Base-by-base conservation (phyloP, 2,888 invertebrate species). In the Colletes collaris region DNA sequence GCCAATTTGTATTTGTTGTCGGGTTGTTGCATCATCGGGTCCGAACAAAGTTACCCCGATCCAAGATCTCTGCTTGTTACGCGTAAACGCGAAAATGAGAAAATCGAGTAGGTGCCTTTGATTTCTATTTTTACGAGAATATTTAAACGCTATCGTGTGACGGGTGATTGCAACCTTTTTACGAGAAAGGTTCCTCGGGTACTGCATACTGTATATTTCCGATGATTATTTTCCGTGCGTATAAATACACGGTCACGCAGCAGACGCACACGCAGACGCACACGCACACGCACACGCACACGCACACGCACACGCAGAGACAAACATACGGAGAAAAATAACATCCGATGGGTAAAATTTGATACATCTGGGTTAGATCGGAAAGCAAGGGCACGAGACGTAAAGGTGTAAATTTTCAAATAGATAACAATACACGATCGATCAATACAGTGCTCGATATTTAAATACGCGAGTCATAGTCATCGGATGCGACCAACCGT, bases 301-400 rank as follows among this genome's bases (percentile, higher is more conserved):
- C 40, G 7, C 40, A 40, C 0, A 40, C 40, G 7, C 40, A 40
- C 0, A 40, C 40, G 7, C 40, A 0, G 6, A 7, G 3, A 4
- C 40, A 10, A 13, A 69, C 74, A 65, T 11, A 56, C 46, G 46
- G 16, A 64, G 50, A 16, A 59, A 64, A 19, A 40, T 37, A 53
- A 64, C 13, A 55, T 59, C 53, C 46, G n/a, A 27, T 13, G 63
- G 59, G 59, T 27, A 44, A n/a, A 53, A 55, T 44, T 62, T 72
- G 68, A 76, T 62, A 72, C 50, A 80, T 72, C 69, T 76, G 76
- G 76, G 72, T 73, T 58, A 69, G 63, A 68, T 62, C 65, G 55
- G 27, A 27, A 40, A 68, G 66, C 64, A 74, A 56, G 81, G 65
- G 68, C 19, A 62, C 35, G 40, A 37, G n/a, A 65, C 35, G 76